Conservation (phyloP, 2,888 invertebrate genomes). For the Agrilus cyanescens region DNA sequence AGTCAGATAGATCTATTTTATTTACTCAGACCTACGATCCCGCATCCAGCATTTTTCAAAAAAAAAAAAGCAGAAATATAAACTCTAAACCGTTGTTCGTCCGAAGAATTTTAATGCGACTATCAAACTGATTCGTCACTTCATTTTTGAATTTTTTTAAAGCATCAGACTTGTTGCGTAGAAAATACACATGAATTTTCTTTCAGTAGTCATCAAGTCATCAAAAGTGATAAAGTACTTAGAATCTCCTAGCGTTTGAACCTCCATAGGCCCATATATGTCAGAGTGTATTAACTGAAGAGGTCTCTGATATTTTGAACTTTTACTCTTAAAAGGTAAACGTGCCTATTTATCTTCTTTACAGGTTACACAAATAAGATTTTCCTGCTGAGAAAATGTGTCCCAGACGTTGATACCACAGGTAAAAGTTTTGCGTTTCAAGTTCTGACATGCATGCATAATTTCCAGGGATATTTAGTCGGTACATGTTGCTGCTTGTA, state of each 20-base stretch:
- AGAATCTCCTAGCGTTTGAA: slow-evolving; percentile 11
- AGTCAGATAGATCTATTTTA: no score
- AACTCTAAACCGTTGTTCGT: slow-evolving; percentile 11
- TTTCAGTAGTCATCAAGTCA: slow-evolving; percentile 20
- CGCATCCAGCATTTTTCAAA: slow-evolving; percentile 9
- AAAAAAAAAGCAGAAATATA: slow-evolving; percentile 3
- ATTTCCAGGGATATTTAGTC: background rate
- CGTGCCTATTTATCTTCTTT: slow-evolving; percentile 16
- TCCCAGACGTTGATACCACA: slow-evolving; percentile 1
- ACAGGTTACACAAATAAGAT: slow-evolving; percentile 9
- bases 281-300: slow-evolving; percentile 18
- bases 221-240: slow-evolving; percentile 22
- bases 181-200: slow-evolving; percentile 10
- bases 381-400: slow-evolving; percentile 1
- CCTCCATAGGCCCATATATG: slow-evolving; percentile 20
- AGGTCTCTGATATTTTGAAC: slow-evolving; percentile 12
- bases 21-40: no score
- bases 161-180: slow-evolving; percentile 6
- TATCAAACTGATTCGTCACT: slow-evolving; percentile 7
- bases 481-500: background rate
- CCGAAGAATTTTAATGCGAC: slow-evolving; percentile 9
- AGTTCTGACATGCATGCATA: slow-evolving; percentile 1
- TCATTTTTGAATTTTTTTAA: slow-evolving; percentile 5
- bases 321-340: slow-evolving; percentile 15
- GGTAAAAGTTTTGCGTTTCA: background rate